phyloP scores from a whole-genome alignment of 2,797 vertebrate genomes.

The Holocentrus rufus region DNA sequence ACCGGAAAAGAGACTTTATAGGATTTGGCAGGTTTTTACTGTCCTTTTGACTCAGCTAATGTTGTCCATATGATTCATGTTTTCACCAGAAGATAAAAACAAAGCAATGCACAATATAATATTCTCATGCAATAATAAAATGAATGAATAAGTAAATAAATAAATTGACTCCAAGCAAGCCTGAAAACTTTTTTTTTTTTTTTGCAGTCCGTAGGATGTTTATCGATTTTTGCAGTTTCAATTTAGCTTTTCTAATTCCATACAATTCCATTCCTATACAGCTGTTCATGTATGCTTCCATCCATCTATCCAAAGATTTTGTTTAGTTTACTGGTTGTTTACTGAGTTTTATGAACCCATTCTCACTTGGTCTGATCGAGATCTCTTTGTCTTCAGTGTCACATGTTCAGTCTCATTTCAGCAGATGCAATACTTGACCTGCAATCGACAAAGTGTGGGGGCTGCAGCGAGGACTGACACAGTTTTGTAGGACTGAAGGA shows the following conservation, averaged over 20 bases:
- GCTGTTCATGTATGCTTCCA: not conserved
- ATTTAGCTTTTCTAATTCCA: too few species aligned
- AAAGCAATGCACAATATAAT: constrained; percentile 17
- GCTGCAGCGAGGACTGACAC: too few species aligned
- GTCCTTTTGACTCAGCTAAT: constrained; percentile 1
- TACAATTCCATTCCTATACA: too few species aligned
- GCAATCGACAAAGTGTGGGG: constrained; percentile 32
- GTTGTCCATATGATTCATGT: constrained; percentile 30
- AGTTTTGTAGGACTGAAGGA: too few species aligned
- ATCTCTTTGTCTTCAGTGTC: not conserved
- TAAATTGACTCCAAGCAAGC: too few species aligned
- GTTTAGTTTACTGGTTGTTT: not conserved
- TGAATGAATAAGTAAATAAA: too few species aligned
- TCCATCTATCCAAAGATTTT: not conserved
- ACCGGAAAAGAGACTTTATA: constrained; percentile 6
- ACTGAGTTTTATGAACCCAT: not conserved
- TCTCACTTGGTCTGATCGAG: not conserved
- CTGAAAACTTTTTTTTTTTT: too few species aligned
- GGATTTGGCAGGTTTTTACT: constrained; percentile 14
- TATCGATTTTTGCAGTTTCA: too few species aligned
- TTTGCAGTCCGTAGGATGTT: too few species aligned
- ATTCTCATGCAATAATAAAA: not conserved
- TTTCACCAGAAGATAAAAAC: constrained; percentile 22
- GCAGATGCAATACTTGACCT: too few species aligned
- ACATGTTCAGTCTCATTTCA: not conserved